phyloP scores from a whole-genome alignment of 2,113 vertebrate genomes.

The Cynocephalus volans region DNA sequence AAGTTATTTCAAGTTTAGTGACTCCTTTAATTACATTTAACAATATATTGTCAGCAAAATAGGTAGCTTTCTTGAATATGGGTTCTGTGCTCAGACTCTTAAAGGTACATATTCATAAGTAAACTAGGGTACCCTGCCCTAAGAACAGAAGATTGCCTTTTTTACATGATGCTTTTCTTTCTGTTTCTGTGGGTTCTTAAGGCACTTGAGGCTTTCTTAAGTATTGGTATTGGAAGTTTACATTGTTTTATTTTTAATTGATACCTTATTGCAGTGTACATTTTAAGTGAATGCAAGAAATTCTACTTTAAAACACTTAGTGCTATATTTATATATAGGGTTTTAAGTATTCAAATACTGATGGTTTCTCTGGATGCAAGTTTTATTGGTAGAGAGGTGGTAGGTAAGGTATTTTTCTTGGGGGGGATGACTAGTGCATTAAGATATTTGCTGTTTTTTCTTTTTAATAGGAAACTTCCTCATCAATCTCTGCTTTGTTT shows the following conservation, averaged over 20 bases:
- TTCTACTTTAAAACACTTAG: background rate
- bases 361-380: background rate
- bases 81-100: background rate
- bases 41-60: background rate
- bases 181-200: background rate
- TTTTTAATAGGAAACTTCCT: slow-evolving; percentile 6
- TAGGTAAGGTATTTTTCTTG: background rate
- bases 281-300: background rate
- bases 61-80: background rate
- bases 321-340: background rate
- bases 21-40: background rate
- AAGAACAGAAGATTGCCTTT: background rate
- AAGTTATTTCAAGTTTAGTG: background rate
- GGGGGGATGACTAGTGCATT: background rate
- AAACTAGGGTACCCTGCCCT: background rate
- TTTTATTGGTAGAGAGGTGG: background rate
- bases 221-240: background rate
- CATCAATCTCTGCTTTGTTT: background rate
- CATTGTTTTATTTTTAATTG: background rate
- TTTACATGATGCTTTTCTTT: background rate
- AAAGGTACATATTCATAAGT: background rate
- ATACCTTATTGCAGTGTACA: background rate
- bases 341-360: background rate
- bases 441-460: background rate
- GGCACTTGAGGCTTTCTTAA: background rate